phyloP scores from a whole-genome alignment of 2,113 vertebrate genomes.

The Cyanoderma ruficeps region DNA sequence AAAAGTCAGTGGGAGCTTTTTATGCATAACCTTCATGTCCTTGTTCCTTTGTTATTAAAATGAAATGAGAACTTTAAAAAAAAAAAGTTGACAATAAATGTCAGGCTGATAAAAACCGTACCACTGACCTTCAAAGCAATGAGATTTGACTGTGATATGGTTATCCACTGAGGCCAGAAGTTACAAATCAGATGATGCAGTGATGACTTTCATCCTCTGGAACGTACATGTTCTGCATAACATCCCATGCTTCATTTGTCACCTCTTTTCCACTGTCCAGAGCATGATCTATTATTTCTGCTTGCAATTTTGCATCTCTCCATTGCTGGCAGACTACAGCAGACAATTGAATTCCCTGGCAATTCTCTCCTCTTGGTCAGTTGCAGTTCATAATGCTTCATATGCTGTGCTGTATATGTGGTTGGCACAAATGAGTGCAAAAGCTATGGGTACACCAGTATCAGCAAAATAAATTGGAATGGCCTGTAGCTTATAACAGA shows the following conservation, averaged over 20 bases:
- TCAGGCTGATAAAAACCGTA: constrained; percentile 27
- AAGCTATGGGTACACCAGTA: background rate
- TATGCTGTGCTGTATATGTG: background rate
- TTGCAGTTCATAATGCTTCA: background rate
- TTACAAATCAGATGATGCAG: background rate
- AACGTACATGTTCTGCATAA: background rate
- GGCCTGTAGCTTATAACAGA: background rate
- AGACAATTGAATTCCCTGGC: background rate
- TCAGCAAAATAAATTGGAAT: background rate
- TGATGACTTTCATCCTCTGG: background rate
- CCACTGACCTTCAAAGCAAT: constrained; percentile 24
- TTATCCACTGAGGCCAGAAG: background rate
- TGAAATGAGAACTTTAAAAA: background rate
- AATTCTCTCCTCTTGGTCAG: background rate
- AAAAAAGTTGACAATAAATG: background rate
- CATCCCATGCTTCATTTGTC: background rate
- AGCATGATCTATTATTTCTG: background rate
- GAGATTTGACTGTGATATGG: background rate
- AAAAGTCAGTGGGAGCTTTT: background rate
- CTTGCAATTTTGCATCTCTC: background rate
- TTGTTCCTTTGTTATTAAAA: constrained; percentile 8
- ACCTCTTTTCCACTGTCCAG: background rate
- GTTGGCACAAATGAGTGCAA: background rate
- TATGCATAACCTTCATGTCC: background rate
- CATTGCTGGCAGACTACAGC: background rate